Evolutionary conservation across 2,888 invertebrate species (phyloP), one percentile per base, ranked within the genome.

Genomic region (Eristalis tenax): DNA sequence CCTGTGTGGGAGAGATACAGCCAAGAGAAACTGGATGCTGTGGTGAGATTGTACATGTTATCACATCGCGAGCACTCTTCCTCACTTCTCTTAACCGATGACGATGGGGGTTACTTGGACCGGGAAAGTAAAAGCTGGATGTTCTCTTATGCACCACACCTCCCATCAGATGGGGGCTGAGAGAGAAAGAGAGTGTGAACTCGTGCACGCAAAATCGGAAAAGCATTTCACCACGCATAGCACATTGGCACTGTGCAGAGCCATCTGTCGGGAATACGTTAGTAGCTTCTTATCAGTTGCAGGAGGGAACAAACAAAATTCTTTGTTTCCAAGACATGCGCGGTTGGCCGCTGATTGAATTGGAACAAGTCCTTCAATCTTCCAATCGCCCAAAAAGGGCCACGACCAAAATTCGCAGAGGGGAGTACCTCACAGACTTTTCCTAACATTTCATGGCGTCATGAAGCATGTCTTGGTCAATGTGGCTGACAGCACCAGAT

Each of bases 281-380:
- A 2, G 66, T 18, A 82, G 56, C 66, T 86, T 8, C 78, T 86
- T 86, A 87, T 87, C 87, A 87, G 79, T 73, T 59, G 32, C 32
- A 32, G 32, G 8, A 8, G 10, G 32, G 32, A 32, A 32, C 56
- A n/a, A 38, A 56, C 28, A 11, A 66, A 68, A 69, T 26, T 56
- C 22, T 69, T 40, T 56, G 66, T 82, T 87, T 87, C 87, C 87
- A 87, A 73, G 83, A 65, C 87, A 83, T 87, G 87, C 87, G 87
- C 87, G 11, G 26, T 78, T 4, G 18, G n/a, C 23, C 3, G 13
- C 13, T 15, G 40, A 68, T 56, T 85, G 83, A 75, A 66, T 59
- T 38, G 35, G 15, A 22, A 32, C 15, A 57, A 38, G 10, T 65
- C 32, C 5, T 18, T 26, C 26, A 50, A 13, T 68, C 11, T 28